phyloP scores from a whole-genome alignment of 2,888 invertebrate species.

The Cryptocephalus moraei region DNA sequence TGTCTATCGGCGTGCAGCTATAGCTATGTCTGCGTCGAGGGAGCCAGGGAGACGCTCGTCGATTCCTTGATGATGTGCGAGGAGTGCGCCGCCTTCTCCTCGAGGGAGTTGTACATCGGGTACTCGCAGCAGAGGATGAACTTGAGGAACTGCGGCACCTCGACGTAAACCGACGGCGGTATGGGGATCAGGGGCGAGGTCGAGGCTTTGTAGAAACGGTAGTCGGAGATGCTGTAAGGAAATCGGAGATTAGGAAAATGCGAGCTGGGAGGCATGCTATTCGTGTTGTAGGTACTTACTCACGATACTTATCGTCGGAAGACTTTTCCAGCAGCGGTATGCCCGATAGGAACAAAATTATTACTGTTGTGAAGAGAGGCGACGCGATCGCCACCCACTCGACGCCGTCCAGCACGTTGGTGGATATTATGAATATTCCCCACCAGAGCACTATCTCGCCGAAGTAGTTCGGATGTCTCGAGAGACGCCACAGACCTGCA shows the following conservation, averaged over 20 bases:
- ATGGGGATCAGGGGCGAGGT: constrained; percentile 86
- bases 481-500: constrained; percentile 60
- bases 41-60: constrained; percentile 59
- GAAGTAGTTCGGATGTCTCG: constrained; percentile 90
- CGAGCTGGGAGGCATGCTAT: too few relatives aligned
- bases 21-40: constrained; percentile 59
- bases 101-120: constrained; percentile 72
- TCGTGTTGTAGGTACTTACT: constrained; percentile 44
- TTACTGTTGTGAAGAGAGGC: constrained; percentile 77
- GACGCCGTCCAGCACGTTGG: constrained; percentile 73
- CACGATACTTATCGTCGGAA: constrained; percentile 80
- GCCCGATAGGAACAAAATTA: constrained; percentile 82
- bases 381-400: constrained; percentile 84
- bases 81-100: constrained; percentile 48
- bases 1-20: constrained; percentile 38
- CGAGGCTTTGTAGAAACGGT: constrained; percentile 76
- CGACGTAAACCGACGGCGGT: constrained; percentile 78
- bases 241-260: constrained; percentile 5
- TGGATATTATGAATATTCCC: constrained; percentile 83
- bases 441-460: constrained; percentile 91
- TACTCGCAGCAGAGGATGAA: constrained; percentile 80
- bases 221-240: constrained; percentile 63
- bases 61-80: constrained; percentile 53
- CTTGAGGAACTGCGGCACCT: constrained; percentile 74
- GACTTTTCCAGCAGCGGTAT: constrained; percentile 81